These are phyloP conservation scores for Blastobasis lacticolella DNA, from an alignment of 2,888 invertebrate genomes.

Conservation along the genomic window DNA sequence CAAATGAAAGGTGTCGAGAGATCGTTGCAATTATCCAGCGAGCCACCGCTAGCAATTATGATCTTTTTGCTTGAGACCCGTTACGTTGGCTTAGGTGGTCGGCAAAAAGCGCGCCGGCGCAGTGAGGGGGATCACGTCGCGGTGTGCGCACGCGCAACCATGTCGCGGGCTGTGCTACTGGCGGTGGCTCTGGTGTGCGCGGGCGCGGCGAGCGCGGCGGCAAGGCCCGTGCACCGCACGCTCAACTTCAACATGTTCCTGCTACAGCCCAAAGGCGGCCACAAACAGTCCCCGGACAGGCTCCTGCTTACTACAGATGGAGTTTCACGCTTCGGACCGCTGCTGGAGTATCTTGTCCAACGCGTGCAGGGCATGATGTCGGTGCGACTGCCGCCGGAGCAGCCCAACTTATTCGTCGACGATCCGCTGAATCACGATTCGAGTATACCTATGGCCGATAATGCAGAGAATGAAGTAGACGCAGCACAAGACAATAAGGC, in stretches of 20 bases:
- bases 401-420: too few relatives aligned
- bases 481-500: conserved; percentile 39
- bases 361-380: conserved; percentile 77
- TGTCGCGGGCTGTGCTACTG: conserved; percentile 9
- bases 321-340: conserved; percentile 68
- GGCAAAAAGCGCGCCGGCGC: conserved; percentile 18
- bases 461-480: conserved; percentile 39
- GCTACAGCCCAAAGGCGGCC: conserved; percentile 15
- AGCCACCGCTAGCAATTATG: conserved; percentile 57
- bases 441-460: conserved; percentile 12
- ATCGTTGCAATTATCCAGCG: conserved; percentile 58
- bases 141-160: conserved; percentile 15
- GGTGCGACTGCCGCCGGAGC: conserved; percentile 68
- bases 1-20: conserved; percentile 69
- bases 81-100: conserved; percentile 33
- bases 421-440: conserved; percentile 12
- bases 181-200: conserved; percentile 12
- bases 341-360: conserved; percentile 75
- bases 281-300: conserved; percentile 10
- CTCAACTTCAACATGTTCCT: conserved; percentile 25
- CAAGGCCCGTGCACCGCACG: conserved; percentile 17
- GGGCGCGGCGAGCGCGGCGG: conserved; percentile 6
- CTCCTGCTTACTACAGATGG: conserved; percentile 19
- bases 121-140: conserved; percentile 18
- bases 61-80: conserved; percentile 69